A percentile compares a stretch with the other conserved stretches of the same genome.
phyloP scores from a whole-genome alignment of 1,140 invertebrate genomes.

The Magallana gigas region DNA sequence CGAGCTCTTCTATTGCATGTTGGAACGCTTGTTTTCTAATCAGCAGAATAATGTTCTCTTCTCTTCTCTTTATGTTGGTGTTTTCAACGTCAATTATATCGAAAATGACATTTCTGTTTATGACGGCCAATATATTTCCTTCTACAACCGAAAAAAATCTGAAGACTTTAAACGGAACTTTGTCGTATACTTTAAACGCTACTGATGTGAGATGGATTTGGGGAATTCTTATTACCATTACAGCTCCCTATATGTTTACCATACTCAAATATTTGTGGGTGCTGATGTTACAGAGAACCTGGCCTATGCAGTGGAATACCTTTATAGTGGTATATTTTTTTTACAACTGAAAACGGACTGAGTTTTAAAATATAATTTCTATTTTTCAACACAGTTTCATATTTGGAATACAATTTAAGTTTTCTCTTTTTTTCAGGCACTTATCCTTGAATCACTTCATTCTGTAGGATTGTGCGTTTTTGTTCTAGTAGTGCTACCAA shows the following conservation, averaged over 20 bases:
- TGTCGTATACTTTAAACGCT: not conserved
- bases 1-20: constrained; percentile 32
- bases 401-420: not conserved
- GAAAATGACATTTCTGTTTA: constrained; percentile 39
- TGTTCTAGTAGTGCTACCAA: constrained; percentile 74
- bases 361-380: not conserved
- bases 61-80: constrained; percentile 24
- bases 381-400: not conserved
- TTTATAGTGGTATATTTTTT: not conserved
- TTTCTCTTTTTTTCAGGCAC: constrained; percentile 56
- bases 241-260: constrained; percentile 67
- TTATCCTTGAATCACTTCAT: constrained; percentile 72
- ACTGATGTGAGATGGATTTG: constrained; percentile 68
- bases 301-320: constrained; percentile 35
- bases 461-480: constrained; percentile 72
- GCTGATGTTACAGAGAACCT: constrained; percentile 65
- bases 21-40: constrained; percentile 43
- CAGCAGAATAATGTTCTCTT: constrained; percentile 24
- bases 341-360: not conserved
- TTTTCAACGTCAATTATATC: not conserved
- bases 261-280: constrained; percentile 58
- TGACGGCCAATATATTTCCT: constrained; percentile 43
- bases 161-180: constrained; percentile 10
- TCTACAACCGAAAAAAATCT: not conserved
- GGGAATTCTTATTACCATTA: constrained; percentile 65